A percentile compares a stretch with the other conserved stretches of the same genome.
These are phyloP conservation scores for Lacerta bilineata DNA, from an alignment of 2,797 vertebrate genomes.

Conservation along the genomic window DNA sequence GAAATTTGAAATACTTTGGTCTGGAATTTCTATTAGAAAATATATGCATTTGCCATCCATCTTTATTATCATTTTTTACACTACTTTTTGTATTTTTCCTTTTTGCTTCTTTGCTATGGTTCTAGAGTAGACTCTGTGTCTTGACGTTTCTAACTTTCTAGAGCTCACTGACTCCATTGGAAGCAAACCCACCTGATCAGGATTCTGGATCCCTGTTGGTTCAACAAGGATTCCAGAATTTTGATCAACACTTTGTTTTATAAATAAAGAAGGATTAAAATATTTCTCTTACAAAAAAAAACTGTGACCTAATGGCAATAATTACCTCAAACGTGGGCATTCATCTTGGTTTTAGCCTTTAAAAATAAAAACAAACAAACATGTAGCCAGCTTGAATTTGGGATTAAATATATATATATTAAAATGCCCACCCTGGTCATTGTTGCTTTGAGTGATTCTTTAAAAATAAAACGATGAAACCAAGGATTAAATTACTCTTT, in stretches of 20 bases:
- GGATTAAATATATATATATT: constrained; percentile 63
- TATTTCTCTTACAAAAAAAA: constrained; percentile 77
- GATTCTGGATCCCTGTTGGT: constrained; percentile 71
- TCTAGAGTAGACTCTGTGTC: constrained; percentile 67
- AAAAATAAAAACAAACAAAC: constrained; percentile 63
- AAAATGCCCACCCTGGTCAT: constrained; percentile 73
- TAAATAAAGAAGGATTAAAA: constrained; percentile 78
- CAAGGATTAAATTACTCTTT: constrained; percentile 76
- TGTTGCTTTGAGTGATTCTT: constrained; percentile 76
- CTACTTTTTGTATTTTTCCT: constrained; percentile 36
- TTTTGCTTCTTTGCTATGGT: constrained; percentile 58
- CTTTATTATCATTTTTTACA: constrained; percentile 32
- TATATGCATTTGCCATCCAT: constrained; percentile 48
- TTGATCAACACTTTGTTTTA: constrained; percentile 56
- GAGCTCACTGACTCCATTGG: constrained; percentile 65
- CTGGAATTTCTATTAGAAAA: constrained; percentile 71
- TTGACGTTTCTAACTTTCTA: constrained; percentile 39
- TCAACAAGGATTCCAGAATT: constrained; percentile 55
- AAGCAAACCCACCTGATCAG: constrained; percentile 77
- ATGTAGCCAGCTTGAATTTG: constrained; percentile 80
- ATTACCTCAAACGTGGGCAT: constrained; percentile 86
- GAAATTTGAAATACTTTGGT: constrained; percentile 53
- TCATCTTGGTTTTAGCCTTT: constrained; percentile 83
- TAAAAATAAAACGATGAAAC: constrained; percentile 69
- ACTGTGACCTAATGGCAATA: constrained; percentile 86